These are phyloP conservation scores for Drosophila robusta DNA, from an alignment of 2,888 invertebrate genomes.

Conservation along the genomic window DNA sequence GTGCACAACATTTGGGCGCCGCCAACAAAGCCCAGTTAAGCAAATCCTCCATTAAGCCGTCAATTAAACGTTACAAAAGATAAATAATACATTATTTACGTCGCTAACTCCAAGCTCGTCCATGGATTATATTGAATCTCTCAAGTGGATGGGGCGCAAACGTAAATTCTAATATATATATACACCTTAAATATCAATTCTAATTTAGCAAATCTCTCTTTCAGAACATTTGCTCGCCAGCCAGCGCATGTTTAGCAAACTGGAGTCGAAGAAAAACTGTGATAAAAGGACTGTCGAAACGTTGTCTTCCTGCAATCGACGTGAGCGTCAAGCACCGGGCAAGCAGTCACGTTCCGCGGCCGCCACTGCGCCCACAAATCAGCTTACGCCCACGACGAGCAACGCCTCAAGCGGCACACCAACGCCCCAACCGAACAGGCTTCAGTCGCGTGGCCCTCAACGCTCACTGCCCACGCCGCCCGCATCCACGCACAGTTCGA, in stretches of 20 bases:
- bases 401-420: slow-evolving; percentile 68
- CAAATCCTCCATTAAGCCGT: slow-evolving; percentile 47
- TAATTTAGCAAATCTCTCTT: neutral
- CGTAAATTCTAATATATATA: slow-evolving; percentile 28
- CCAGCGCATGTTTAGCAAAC: slow-evolving; percentile 64
- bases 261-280: slow-evolving; percentile 56
- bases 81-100: slow-evolving; percentile 10
- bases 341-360: slow-evolving; percentile 7
- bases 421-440: slow-evolving; percentile 35
- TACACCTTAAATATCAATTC: neutral
- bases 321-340: neutral
- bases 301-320: slow-evolving; percentile 26
- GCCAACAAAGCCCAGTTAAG: slow-evolving; percentile 10
- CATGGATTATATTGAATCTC: slow-evolving; percentile 50
- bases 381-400: slow-evolving; percentile 67
- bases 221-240: slow-evolving; percentile 64
- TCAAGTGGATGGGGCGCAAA: slow-evolving; percentile 48
- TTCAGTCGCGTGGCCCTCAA: slow-evolving; percentile 18
- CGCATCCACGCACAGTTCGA: slow-evolving; percentile 67
- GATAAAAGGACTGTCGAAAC: slow-evolving; percentile 37
- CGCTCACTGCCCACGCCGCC: slow-evolving; percentile 67
- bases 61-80: slow-evolving; percentile 49
- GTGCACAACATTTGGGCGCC: slow-evolving; percentile 50
- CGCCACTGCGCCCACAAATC: slow-evolving; percentile 28
- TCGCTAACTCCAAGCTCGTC: slow-evolving; percentile 34